Evolutionary conservation across 2,113 vertebrate species (phyloP).

Genomic region (Eretmochelys imbricata): DNA sequence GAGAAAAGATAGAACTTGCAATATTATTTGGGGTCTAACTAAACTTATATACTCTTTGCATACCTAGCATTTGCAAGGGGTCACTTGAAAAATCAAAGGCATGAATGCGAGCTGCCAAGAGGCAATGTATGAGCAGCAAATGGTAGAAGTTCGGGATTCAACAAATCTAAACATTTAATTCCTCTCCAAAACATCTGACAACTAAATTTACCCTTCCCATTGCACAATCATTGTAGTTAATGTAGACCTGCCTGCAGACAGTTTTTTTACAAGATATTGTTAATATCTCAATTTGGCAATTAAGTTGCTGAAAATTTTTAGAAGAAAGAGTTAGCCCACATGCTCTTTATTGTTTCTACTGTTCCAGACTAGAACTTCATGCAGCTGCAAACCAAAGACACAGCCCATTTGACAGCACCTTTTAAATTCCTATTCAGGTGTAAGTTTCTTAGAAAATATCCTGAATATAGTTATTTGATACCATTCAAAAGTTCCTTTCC

Average conservation of each 20-base stretch:
- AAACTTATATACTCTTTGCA: neutral
- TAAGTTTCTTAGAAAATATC: neutral
- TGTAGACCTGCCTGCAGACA: neutral
- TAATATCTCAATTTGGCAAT: neutral
- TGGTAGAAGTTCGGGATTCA: neutral
- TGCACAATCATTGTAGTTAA: neutral
- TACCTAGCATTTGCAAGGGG: neutral
- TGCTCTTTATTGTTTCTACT: neutral
- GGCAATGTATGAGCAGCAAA: fast-evolving
- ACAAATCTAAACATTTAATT: neutral
- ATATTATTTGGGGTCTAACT: neutral
- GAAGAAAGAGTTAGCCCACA: neutral
- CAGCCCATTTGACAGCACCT: neutral
- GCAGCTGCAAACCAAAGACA: neutral
- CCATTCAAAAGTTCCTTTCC: neutral
- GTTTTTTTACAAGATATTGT: neutral
- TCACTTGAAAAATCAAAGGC: neutral
- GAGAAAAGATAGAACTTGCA: neutral
- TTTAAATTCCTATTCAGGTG: neutral
- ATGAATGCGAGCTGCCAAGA: neutral
- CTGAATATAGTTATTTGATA: neutral
- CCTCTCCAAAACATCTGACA: neutral
- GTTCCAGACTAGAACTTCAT: neutral
- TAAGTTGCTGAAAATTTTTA: neutral
- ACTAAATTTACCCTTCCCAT: fast-evolving